Percentiles rank a stretch among this genome's conserved stretches.
Conservation (phyloP, 2,888 invertebrate species). For the Polydrusus pterygomalis region DNA sequence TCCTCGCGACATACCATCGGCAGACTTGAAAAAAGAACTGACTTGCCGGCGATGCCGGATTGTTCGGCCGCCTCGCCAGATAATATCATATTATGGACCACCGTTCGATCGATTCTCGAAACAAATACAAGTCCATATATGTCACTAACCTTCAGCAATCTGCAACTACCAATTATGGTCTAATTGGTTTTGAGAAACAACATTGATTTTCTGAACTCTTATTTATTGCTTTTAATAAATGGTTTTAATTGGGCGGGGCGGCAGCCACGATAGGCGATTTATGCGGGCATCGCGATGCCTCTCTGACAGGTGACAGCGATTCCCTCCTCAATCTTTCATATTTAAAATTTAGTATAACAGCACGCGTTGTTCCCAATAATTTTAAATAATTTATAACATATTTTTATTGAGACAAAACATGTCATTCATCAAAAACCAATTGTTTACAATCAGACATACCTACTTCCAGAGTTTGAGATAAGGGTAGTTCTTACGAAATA, state of each 20-base stretch:
- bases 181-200: constrained; percentile 73
- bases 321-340: constrained; percentile 4
- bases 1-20: constrained; percentile 53
- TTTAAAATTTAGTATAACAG: background rate
- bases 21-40: constrained; percentile 52
- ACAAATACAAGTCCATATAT: constrained; percentile 72
- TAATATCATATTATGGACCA: constrained; percentile 70
- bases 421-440: too few species aligned
- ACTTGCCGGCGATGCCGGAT: constrained; percentile 59
- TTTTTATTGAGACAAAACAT: too few species aligned
- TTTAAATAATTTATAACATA: too few species aligned
- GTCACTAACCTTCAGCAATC: constrained; percentile 71
- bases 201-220: constrained; percentile 71
- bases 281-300: constrained; percentile 16
- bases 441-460: too few species aligned
- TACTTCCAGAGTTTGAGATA: too few species aligned
- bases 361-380: too few species aligned
- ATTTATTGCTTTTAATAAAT: constrained; percentile 69
- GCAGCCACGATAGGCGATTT: constrained; percentile 38
- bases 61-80: constrained; percentile 61
- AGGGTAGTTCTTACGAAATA: too few species aligned
- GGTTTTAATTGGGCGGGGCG: constrained; percentile 65
- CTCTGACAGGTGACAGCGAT: constrained; percentile 26
- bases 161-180: constrained; percentile 72
- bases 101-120: constrained; percentile 71